Evolutionary conservation across 2,113 vertebrate genomes (phyloP).

Genomic region (Burhinus oedicnemus): DNA sequence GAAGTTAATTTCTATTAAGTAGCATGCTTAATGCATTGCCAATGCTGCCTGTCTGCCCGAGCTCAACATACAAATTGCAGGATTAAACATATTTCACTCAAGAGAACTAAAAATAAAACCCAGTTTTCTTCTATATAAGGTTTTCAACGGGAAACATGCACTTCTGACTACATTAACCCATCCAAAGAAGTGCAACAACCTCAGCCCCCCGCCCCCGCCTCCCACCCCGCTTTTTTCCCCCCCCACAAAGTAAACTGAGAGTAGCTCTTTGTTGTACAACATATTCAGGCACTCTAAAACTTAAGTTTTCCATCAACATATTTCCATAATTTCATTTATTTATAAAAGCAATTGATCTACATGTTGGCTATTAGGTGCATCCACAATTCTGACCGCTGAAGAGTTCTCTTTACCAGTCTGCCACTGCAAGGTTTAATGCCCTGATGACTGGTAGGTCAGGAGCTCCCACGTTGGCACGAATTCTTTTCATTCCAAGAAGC

Average conservation of each 20-base stretch:
- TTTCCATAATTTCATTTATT: neutral
- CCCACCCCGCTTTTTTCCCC: neutral
- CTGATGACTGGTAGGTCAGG: slow-evolving; percentile 61
- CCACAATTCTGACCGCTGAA: slow-evolving; percentile 48
- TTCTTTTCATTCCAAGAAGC: slow-evolving; percentile 46
- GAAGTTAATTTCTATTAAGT: slow-evolving; percentile 77
- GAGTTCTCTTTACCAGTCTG: slow-evolving; percentile 55
- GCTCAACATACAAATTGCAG: slow-evolving; percentile 81
- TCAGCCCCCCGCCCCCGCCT: neutral
- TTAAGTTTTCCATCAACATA: slow-evolving; percentile 23
- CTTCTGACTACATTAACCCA: slow-evolving; percentile 60
- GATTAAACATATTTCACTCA: slow-evolving; percentile 79
- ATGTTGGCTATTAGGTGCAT: slow-evolving; percentile 23
- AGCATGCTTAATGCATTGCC: slow-evolving; percentile 91
- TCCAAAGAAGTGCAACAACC: neutral
- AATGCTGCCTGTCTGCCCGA: slow-evolving; percentile 98
- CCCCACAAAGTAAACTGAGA: neutral
- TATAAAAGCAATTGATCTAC: slow-evolving; percentile 21
- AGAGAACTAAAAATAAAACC: slow-evolving; percentile 71
- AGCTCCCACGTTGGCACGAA: slow-evolving; percentile 58
- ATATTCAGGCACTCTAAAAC: neutral
- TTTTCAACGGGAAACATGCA: slow-evolving; percentile 77
- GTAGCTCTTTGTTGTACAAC: neutral
- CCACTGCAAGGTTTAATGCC: slow-evolving; percentile 59
- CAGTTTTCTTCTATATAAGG: slow-evolving; percentile 53